These are phyloP conservation scores for Callinectes sapidus DNA, from an alignment of 2,888 invertebrate genomes.

Conservation along the genomic window DNA sequence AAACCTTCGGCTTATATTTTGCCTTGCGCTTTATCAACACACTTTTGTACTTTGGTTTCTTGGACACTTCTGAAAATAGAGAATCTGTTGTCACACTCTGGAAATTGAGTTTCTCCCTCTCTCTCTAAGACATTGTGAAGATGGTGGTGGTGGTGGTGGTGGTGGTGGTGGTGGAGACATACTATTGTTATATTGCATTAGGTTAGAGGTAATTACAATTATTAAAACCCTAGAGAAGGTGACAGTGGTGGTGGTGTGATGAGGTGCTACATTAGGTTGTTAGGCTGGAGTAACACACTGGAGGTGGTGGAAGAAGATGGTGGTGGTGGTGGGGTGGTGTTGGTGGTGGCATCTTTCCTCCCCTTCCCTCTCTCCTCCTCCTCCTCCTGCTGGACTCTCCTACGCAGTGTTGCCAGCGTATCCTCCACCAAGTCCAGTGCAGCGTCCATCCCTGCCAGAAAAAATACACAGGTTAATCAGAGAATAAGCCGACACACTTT, in stretches of 20 bases:
- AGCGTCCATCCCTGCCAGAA: neutral
- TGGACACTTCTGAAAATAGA: neutral
- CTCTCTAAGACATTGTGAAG: too few relatives aligned
- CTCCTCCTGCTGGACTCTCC: neutral
- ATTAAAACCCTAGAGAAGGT: too few relatives aligned
- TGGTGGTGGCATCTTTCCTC: neutral
- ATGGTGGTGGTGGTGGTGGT: too few relatives aligned
- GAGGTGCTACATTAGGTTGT: too few relatives aligned
- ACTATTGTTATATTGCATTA: too few relatives aligned
- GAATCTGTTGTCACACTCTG: neutral
- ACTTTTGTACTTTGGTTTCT: neutral
- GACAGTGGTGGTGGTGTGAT: too few relatives aligned
- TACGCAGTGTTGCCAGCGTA: neutral
- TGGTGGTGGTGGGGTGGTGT: neutral
- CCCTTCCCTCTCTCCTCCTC: neutral
- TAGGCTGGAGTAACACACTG: neutral
- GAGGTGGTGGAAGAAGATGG: neutral
- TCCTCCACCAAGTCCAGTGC: neutral
- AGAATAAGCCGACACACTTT: too few relatives aligned
- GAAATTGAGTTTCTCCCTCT: too few relatives aligned
- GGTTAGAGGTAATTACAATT: too few relatives aligned
- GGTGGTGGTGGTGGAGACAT: too few relatives aligned
- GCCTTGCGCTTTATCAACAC: neutral
- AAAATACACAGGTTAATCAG: neutral
- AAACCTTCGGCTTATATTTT: neutral